These are phyloP conservation scores for Pediacus dermestoides DNA, from an alignment of 2,888 invertebrate species.

Conservation along the genomic window DNA sequence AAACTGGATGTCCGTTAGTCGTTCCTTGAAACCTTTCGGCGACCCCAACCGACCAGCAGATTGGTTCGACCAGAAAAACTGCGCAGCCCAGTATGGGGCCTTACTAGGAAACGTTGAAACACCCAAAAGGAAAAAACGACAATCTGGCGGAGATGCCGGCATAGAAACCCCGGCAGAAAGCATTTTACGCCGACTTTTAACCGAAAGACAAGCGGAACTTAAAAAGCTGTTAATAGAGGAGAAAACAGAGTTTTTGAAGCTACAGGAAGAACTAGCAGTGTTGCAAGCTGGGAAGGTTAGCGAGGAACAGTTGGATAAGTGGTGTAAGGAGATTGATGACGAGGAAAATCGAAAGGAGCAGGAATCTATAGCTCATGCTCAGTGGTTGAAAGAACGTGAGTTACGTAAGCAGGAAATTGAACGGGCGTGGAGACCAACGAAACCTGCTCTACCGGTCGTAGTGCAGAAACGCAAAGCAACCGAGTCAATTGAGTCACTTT, in stretches of 20 bases:
- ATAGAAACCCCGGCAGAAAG: constrained; percentile 73
- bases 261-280: constrained; percentile 62
- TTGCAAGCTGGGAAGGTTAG: constrained; percentile 57
- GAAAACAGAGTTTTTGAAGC: constrained; percentile 68
- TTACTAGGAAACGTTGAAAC: constrained; percentile 78
- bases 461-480: constrained; percentile 46
- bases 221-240: constrained; percentile 67
- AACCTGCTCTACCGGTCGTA: constrained; percentile 26
- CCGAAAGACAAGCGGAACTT: constrained; percentile 75
- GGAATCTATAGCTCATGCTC: constrained; percentile 60
- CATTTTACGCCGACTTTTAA: constrained; percentile 71
- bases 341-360: constrained; percentile 67
- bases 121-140: constrained; percentile 79
- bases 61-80: constrained; percentile 89
- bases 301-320: constrained; percentile 70
- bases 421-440: constrained; percentile 57
- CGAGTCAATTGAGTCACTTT: constrained; percentile 40
- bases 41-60: constrained; percentile 73
- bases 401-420: constrained; percentile 61
- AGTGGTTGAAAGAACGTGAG: constrained; percentile 65
- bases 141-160: constrained; percentile 55
- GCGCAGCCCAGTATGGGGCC: constrained; percentile 84
- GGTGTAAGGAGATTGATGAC: constrained; percentile 72
- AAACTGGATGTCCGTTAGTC: constrained; percentile 87
- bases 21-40: constrained; percentile 72